Evolutionary conservation across 2,797 vertebrate species (phyloP).

Genomic region (Scolopax rusticola): DNA sequence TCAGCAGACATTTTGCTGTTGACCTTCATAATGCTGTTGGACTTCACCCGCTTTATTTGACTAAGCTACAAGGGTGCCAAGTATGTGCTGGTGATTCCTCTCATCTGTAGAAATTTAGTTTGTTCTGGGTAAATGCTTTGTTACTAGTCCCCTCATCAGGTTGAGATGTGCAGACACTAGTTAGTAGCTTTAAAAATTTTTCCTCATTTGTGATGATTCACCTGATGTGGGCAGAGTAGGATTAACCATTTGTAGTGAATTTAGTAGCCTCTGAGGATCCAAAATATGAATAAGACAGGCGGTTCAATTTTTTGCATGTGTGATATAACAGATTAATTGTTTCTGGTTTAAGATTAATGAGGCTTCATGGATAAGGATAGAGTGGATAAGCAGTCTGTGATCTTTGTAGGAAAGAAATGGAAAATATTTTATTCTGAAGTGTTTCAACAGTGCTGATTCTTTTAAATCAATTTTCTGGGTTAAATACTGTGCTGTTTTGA

Average conservation of each 20-base stretch:
- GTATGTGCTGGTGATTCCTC: neutral
- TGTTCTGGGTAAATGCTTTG: neutral
- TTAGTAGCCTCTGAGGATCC: neutral
- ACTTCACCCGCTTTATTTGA: neutral
- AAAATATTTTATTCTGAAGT: conserved; percentile 25
- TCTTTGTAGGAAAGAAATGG: neutral
- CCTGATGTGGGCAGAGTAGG: neutral
- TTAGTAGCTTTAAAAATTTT: neutral
- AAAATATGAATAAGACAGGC: neutral
- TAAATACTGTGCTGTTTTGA: conserved; percentile 1
- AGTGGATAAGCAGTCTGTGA: neutral
- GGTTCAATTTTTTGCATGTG: neutral
- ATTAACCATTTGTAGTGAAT: neutral
- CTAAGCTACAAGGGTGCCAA: neutral
- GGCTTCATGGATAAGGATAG: neutral
- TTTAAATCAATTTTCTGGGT: conserved; percentile 41
- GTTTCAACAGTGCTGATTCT: conserved; percentile 15
- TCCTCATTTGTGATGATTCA: neutral
- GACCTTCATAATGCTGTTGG: neutral
- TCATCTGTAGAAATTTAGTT: neutral
- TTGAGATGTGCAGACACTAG: neutral
- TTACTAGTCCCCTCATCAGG: neutral
- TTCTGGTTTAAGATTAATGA: conserved; percentile 16
- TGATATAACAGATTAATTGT: conserved; percentile 18
- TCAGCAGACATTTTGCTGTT: neutral